These are phyloP conservation scores for Papilio helenus DNA, from an alignment of 1,140 invertebrate species.

Conservation along the genomic window DNA sequence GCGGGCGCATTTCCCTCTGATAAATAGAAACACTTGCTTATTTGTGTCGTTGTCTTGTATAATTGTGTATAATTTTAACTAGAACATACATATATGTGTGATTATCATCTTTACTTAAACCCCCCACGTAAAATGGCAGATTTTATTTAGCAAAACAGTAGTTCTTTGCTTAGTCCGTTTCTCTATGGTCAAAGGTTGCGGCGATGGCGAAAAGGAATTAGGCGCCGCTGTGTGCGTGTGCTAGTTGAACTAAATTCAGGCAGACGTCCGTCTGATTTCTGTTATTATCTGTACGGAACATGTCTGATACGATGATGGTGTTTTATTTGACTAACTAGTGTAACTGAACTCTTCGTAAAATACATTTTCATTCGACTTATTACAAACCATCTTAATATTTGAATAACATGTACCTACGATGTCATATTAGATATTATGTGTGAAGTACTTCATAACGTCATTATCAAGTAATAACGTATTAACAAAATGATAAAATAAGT, in stretches of 20 bases:
- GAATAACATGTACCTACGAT: not conserved
- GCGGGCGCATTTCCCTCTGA: not conserved
- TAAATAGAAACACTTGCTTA: not conserved
- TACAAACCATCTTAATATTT: not conserved
- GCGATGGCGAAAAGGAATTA: constrained; percentile 65
- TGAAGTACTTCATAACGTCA: no score
- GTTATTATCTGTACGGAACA: constrained; percentile 39
- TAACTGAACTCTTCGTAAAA: constrained; percentile 22
- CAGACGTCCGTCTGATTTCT: constrained; percentile 49
- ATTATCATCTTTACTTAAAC: not conserved
- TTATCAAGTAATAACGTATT: no score
- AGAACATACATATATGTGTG: not conserved
- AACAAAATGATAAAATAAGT: no score
- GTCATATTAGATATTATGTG: no score
- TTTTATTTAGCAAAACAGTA: not conserved
- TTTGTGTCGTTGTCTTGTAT: not conserved
- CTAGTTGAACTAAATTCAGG: constrained; percentile 57
- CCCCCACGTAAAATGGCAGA: not conserved
- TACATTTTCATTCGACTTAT: not conserved
- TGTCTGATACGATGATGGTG: constrained; percentile 27
- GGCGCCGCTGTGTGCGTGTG: constrained; percentile 47
- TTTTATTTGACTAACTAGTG: constrained; percentile 32
- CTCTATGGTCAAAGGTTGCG: constrained; percentile 47
- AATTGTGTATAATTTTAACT: not conserved
- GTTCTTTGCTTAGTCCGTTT: not conserved